Evolutionary conservation across 23 tunicate species (phyloP), one percentile per base, ranked within the genome.

Genomic region (Aplidium turbinatum): DNA sequence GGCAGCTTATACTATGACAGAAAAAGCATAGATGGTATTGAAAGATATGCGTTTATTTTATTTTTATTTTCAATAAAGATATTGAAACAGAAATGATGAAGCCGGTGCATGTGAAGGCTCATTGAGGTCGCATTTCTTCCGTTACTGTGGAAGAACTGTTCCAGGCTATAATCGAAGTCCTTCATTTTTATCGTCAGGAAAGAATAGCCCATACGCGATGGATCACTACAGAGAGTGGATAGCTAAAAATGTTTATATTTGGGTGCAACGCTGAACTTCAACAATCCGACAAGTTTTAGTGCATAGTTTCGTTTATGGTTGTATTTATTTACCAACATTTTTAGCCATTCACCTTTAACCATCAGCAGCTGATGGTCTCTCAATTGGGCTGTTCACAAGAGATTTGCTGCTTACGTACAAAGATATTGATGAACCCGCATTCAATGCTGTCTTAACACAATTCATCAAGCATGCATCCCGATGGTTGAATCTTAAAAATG

Each of bases 341-440:
- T 42, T 42, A 42, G 9, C 48, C 48, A 42, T 42, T 42, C 48
- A 42, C 48, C 48, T 42, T 9, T 9, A 42, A 42, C 48, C 13
- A 9, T 42, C 48, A 9, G 48, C 13, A 9, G 48, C 48, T 42
- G 48, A 42, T 9, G 48, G 48, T 42, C 48, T 13, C 9, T 42
- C 48, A 9, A 42, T 42, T 42, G 48, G 13, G 9, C 13, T 42
- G 48, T 13, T 42, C 13, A 42, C 48, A 42, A 42, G 48, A 42
- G 48, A 42, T 42, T 42, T 42, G 13, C 48, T 42, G 48, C 48
- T 42, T 9, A 13, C 48, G 48, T 42, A 42, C 13, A 42, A 13
- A 42, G 48, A 42, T 9, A 42, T 42, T 42, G 48, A 42, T 42
- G 48, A 42, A 42, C 48, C 48, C 48, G 48, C 13, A 42, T 42